Evolutionary conservation across 1,140 invertebrate genomes (phyloP), one percentile per base, ranked within the genome.

Genomic region (Matsumurasca onukii): DNA sequence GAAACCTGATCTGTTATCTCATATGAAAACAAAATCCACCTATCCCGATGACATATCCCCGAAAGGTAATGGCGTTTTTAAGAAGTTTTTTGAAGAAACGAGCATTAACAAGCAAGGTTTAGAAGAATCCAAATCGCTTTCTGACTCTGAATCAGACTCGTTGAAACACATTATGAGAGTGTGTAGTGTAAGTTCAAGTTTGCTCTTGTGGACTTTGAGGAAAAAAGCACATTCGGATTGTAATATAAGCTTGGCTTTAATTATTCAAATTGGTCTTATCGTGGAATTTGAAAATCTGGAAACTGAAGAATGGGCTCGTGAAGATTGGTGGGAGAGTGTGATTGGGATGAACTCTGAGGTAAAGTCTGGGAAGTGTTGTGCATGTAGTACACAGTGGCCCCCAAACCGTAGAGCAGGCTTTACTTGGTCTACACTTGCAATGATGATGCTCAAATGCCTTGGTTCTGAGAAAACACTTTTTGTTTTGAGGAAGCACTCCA

Each of bases 361-460:
- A 27, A 78, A 75, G 62, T 72, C 74, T 57, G 74, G 76, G 2
- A 48, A 70, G 20, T 81, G 80, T 72, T 73, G 80, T 25, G 77
- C 79, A 66, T 81, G 79, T 70, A 75, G 75, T 20, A 66, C 73
- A 31, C 57, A 63, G 22, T 74, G 78, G 12, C 22, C 57, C 25
- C 48, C 64, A 48, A 74, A 77, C 65, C 31, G 73, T 22, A 66
- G 69, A 30, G 69, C 55, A 20, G 59, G 61, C 2, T 63, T 79
- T 9, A 48, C 72, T 13, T 82, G 80, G 80, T 78, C 73, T 29
- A 67, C 76, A 22, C 71, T 80, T 39, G 74, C 73, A 15, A 69
- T 71, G 45, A 55, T 74, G 1, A 75, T 78, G 68, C 55, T 81
- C n/a, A 73, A 79, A 71, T 76, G 75, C 20, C 74, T 82, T 55